phyloP scores from a whole-genome alignment of 2,113 vertebrate species.

The Circaetus cinerascens region DNA sequence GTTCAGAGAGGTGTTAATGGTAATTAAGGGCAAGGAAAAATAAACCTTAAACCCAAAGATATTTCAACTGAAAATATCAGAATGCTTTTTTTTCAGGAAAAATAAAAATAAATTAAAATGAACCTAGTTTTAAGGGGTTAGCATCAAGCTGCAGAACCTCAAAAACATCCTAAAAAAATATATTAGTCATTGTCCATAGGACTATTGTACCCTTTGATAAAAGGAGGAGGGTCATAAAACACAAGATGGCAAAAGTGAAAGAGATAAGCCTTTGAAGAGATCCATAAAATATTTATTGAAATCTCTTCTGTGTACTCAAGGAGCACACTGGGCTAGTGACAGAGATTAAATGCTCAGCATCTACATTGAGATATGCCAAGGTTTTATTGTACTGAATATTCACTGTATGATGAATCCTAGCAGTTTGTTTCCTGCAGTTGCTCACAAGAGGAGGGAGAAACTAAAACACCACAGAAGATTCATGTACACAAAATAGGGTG shows the following conservation, averaged over 20 bases:
- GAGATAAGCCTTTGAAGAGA: conserved; percentile 48
- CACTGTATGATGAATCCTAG: conserved; percentile 54
- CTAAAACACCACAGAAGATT: conserved; percentile 30
- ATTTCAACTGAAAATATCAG: neutral
- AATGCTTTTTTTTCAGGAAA: neutral
- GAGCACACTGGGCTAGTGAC: conserved; percentile 44
- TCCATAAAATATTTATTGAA: conserved; percentile 73
- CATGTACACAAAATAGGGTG: neutral
- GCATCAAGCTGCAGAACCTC: neutral
- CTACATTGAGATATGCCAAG: conserved; percentile 42
- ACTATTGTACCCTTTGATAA: neutral
- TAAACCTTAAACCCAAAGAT: neutral
- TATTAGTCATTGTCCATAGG: neutral
- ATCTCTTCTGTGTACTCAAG: conserved; percentile 5
- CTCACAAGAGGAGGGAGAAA: conserved; percentile 39
- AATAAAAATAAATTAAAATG: neutral
- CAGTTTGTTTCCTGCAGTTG: conserved; percentile 58
- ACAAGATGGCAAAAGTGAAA: conserved; percentile 29
- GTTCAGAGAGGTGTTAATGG: conserved; percentile 2
- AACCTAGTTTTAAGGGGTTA: neutral
- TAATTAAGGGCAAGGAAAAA: neutral
- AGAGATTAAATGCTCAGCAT: conserved; percentile 69
- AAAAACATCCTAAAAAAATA: neutral
- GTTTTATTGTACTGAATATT: conserved; percentile 62
- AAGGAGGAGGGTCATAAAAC: conserved; percentile 23